Percentiles rank a stretch among this genome's conserved stretches.
These are phyloP conservation scores for Daubentonia madagascariensis DNA, from an alignment of 2,113 vertebrate species.

Conservation along the genomic window DNA sequence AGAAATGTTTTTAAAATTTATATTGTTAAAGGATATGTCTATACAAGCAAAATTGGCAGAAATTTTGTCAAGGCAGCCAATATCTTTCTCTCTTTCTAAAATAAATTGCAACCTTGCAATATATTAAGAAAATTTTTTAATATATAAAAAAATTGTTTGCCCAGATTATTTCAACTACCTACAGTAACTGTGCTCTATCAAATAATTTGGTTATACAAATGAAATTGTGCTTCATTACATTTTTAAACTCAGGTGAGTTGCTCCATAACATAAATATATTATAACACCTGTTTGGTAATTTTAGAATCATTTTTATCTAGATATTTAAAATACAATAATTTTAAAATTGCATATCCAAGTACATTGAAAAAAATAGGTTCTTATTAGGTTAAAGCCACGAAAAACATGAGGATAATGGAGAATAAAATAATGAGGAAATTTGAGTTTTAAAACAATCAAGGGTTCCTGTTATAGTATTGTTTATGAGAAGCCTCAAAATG, in stretches of 20 bases:
- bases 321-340: background rate
- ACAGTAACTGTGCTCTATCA: background rate
- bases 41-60: background rate
- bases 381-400: background rate
- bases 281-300: background rate
- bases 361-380: background rate
- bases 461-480: background rate
- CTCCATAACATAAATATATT: background rate
- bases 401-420: background rate
- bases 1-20: background rate
- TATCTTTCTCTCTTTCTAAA: background rate
- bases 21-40: background rate
- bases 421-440: background rate
- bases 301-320: background rate
- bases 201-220: background rate
- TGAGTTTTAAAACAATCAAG: background rate
- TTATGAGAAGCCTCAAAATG: background rate
- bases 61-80: background rate
- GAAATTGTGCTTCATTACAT: background rate
- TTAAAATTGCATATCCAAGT: background rate
- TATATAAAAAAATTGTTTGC: background rate
- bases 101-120: background rate
- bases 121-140: background rate
- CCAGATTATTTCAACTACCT: background rate
- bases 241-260: background rate